Evolutionary conservation across 2,888 invertebrate genomes (phyloP).

Genomic region (Brachylomia viminalis): DNA sequence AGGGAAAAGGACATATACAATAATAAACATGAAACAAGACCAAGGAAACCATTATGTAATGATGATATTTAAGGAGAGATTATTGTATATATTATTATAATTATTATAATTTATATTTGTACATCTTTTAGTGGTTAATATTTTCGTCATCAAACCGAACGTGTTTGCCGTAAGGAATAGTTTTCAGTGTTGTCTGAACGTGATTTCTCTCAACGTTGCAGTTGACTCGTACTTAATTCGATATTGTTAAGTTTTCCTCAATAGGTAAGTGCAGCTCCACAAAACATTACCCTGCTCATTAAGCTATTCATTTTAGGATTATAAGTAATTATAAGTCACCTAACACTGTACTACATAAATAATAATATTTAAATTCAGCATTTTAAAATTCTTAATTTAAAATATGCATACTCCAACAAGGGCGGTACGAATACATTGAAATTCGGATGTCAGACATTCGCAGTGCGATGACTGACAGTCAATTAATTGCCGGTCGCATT

Average conservation of each 20-base stretch:
- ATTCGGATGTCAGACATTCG: conserved; percentile 9
- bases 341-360: neutral
- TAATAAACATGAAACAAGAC: too few species aligned
- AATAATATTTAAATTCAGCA: neutral
- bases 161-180: neutral
- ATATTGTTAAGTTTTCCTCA: too few species aligned
- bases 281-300: neutral
- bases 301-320: neutral
- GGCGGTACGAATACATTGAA: conserved; percentile 5
- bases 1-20: too few species aligned
- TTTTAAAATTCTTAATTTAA: conserved; percentile 15
- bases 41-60: too few species aligned
- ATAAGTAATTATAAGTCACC: too few species aligned
- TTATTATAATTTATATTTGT: too few species aligned
- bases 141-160: neutral
- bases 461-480: conserved; percentile 36
- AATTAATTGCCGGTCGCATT: conserved; percentile 43
- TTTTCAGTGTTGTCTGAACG: neutral
- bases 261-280: neutral
- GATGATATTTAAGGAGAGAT: too few species aligned
- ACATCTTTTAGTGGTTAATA: neutral
- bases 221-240: too few species aligned
- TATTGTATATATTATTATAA: too few species aligned
- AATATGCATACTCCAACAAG: conserved; percentile 25
- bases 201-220: too few species aligned